Conservation (phyloP, 2,113 vertebrate genomes). For the Mugil cephalus region DNA sequence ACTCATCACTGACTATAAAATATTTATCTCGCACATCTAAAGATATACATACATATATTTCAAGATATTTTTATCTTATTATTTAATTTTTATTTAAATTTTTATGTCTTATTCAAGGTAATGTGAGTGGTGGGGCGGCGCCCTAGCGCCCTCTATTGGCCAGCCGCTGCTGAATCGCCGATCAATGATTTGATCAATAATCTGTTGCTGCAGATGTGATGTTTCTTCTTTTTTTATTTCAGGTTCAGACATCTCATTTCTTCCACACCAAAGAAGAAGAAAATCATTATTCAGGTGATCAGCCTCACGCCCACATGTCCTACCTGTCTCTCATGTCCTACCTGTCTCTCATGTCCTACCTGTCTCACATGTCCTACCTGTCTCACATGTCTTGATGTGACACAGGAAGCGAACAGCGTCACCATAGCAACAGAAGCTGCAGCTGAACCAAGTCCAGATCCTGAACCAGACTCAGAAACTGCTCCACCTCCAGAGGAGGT, state of each 20-base stretch:
- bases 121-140: too few species aligned
- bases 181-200: too few species aligned
- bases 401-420: conserved; percentile 21
- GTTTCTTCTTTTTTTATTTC: conserved; percentile 4
- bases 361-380: neutral
- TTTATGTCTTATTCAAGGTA: too few species aligned
- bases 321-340: neutral
- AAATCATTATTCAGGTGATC: conserved; percentile 57
- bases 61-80: too few species aligned
- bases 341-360: neutral
- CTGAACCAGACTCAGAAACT: neutral
- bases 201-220: too few species aligned
- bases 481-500: conserved; percentile 26
- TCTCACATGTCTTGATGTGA: neutral
- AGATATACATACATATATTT: too few species aligned
- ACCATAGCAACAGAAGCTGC: conserved; percentile 7
- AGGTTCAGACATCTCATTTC: conserved; percentile 82
- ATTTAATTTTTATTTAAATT: too few species aligned
- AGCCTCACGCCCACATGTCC: neutral
- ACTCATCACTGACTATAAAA: too few species aligned
- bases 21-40: too few species aligned
- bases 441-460: neutral
- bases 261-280: conserved; percentile 73
- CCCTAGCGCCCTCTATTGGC: too few species aligned
- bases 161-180: too few species aligned